Conservation (phyloP, 2,888 invertebrate genomes). For the Lasioglossum lativentre region DNA sequence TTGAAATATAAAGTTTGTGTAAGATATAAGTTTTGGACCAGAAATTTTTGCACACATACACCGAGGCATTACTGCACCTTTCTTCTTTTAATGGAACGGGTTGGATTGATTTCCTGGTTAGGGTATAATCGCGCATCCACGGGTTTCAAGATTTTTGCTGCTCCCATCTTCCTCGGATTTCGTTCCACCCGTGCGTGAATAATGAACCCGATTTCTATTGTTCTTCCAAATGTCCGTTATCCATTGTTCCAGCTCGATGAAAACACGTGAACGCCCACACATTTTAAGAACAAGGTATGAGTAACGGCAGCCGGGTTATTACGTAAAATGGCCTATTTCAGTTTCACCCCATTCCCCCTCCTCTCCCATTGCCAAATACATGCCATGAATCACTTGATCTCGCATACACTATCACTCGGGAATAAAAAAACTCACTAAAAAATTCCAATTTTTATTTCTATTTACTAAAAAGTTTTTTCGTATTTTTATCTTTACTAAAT, state of each 20-base stretch:
- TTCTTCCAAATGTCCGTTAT: slow-evolving; percentile 49
- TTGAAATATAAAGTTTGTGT: not conserved
- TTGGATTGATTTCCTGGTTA: not conserved
- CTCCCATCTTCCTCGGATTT: slow-evolving; percentile 33
- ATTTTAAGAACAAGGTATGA: slow-evolving; percentile 40
- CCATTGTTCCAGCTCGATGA: slow-evolving; percentile 51
- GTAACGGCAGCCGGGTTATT: slow-evolving; percentile 39
- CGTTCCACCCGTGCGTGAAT: slow-evolving; percentile 40
- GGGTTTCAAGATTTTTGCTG: slow-evolving; percentile 24
- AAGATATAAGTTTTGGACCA: too few species aligned
- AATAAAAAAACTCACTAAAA: not conserved
- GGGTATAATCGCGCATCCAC: slow-evolving; percentile 18
- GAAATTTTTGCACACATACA: too few species aligned
- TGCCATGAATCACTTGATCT: not conserved
- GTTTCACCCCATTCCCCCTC: slow-evolving; percentile 2
- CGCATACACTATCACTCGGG: too few species aligned
- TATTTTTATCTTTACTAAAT: too few species aligned
- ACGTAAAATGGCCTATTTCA: slow-evolving; percentile 48
- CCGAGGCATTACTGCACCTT: not conserved
- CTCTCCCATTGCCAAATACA: slow-evolving; percentile 15
- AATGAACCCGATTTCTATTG: slow-evolving; percentile 53
- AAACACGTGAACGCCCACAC: slow-evolving; percentile 48
- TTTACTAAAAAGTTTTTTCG: too few species aligned
- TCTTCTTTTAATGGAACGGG: not conserved
- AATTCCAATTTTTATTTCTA: too few species aligned